These are phyloP conservation scores for Squalus acanthias DNA, from an alignment of 2,797 vertebrate genomes.

Conservation along the genomic window DNA sequence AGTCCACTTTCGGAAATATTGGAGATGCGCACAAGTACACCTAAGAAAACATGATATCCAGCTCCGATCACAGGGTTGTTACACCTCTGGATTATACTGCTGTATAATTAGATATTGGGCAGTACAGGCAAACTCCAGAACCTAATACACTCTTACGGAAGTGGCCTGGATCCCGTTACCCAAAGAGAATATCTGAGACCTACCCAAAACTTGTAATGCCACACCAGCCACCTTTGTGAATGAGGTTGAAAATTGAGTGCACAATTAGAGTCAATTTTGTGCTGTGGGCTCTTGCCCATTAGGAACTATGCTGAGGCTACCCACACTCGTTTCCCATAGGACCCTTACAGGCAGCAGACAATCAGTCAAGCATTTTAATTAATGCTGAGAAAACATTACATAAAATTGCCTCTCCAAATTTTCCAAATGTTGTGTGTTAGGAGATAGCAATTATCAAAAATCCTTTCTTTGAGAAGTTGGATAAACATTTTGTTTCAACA, in stretches of 20 bases:
- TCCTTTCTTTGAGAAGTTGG: conserved; percentile 6
- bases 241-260: background rate
- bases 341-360: no score
- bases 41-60: background rate
- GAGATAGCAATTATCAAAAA: conserved; percentile 22
- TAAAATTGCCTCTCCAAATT: background rate
- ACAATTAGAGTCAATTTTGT: background rate
- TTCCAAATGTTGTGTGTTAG: background rate
- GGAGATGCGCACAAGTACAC: background rate
- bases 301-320: background rate
- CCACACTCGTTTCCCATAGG: background rate
- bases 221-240: background rate
- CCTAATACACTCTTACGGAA: background rate
- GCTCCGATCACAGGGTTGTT: background rate
- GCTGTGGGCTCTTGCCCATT: background rate
- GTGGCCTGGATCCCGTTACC: background rate
- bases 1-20: background rate
- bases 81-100: background rate
- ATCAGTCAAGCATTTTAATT: background rate
- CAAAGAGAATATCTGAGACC: background rate
- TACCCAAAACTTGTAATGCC: background rate
- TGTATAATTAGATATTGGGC: background rate
- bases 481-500: conserved; percentile 27
- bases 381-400: background rate
- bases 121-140: background rate